Base-by-base conservation (phyloP, 1,140 invertebrate genomes). In the Listronotus bonariensis region DNA sequence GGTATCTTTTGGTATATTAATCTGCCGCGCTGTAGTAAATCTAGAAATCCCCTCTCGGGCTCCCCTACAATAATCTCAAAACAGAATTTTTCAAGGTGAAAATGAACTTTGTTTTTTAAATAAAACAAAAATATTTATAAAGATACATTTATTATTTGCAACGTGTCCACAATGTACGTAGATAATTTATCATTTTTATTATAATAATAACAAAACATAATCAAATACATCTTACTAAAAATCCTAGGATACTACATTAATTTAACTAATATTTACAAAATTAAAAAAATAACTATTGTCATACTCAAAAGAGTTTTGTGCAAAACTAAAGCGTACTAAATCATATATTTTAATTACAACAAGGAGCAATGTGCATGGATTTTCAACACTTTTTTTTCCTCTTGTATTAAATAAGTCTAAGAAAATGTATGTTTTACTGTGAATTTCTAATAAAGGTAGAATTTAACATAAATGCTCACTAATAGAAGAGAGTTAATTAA, bases 81-180 rank as follows among this genome's bases (percentile, higher is more conserved):
- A n/a, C n/a, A n/a, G n/a, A n/a, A n/a, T n/a, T n/a, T n/a, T n/a
- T n/a, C n/a, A n/a, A n/a, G 20, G 20, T 26, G 20, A 26, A 26
- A 26, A 26, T 1, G 1, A 26, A 1, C 20, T 26, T n/a, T n/a
- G n/a, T n/a, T n/a, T 26, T 5, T 26, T 26, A 36, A 36, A 36
- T 5, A 12, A 36, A 36, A 36, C 34, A 5, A 36, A 36, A 36
- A 12, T 54, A 15, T 60, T 45, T 65, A 65, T 65, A 65, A 65
- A 65, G 63, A 65, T 65, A 65, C 63, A 65, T 65, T 65, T 65
- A 65, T 65, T 65, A 65, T 65, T 65, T 65, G 63, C 63, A 65
- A 65, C 49, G 54, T 57, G 63, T 65, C 56, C 63, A 65, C 63
- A 63, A 53, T 56, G 43, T 36, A 57, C 17, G 49, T 36, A 63